phyloP scores from a whole-genome alignment of 2,888 invertebrate genomes.

The Ophonus ardosiacus region DNA sequence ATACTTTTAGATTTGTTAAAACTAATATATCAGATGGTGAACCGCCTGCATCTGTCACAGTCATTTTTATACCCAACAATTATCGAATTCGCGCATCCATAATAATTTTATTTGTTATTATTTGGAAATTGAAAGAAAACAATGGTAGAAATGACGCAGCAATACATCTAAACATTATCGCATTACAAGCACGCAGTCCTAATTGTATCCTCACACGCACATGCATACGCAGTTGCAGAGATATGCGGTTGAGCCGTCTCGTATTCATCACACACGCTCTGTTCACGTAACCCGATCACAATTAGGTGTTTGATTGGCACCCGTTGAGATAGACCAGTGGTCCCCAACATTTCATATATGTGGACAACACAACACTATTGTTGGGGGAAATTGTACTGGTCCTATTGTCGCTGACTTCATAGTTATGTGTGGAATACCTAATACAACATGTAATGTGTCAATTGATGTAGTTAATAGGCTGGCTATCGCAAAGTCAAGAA shows the following conservation, averaged over 20 bases:
- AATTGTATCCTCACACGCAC: constrained; percentile 5
- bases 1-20: no score
- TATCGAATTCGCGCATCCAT: no score
- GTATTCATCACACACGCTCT: constrained; percentile 21
- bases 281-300: constrained; percentile 29
- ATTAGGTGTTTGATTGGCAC: constrained; percentile 48
- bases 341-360: neutral
- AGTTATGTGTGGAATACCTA: neutral
- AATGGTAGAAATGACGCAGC: constrained; percentile 7
- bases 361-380: neutral
- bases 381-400: neutral
- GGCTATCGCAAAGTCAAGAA: no score
- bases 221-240: constrained; percentile 6
- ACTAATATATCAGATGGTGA: no score
- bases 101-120: no score
- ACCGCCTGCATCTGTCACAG: no score
- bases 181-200: constrained; percentile 31
- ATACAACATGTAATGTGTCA: no score
- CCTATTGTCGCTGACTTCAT: neutral
- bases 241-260: neutral
- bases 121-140: neutral
- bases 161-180: constrained; percentile 34
- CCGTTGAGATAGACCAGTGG: constrained; percentile 4
- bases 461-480: no score
- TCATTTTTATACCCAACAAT: no score